A percentile compares a stretch with the other conserved stretches of the same genome.
These are phyloP conservation scores for Semibalanus balanoides DNA, from an alignment of 1,140 invertebrate genomes.

Conservation along the genomic window DNA sequence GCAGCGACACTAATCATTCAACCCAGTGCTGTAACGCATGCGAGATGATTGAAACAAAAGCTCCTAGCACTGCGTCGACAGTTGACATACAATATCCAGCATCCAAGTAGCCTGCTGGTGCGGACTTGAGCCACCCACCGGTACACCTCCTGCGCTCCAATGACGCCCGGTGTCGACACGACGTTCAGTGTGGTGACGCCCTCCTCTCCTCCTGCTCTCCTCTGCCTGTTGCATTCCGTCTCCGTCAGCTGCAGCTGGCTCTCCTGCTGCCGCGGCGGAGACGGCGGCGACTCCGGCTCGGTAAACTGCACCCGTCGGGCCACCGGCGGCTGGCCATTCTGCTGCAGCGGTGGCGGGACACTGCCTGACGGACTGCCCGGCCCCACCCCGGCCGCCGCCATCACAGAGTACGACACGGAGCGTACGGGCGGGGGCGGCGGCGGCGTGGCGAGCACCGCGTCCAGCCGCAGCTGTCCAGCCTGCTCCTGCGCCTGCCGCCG, in stretches of 20 bases:
- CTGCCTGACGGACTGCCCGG: too few relatives aligned
- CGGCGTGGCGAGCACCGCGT: conserved; percentile 7
- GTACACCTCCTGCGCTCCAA: conserved; percentile 86
- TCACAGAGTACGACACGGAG: conserved; percentile 19
- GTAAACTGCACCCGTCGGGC: not conserved
- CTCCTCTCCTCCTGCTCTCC: too few relatives aligned
- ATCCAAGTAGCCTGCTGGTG: too few relatives aligned
- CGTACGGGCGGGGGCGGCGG: conserved; percentile 17
- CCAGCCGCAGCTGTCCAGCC: conserved; percentile 12
- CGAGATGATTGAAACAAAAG: too few relatives aligned
- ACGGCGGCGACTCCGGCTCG: not conserved
- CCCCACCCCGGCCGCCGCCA: not conserved
- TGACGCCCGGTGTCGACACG: conserved; percentile 63
- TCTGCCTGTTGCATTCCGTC: conserved; percentile 14
- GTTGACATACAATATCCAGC: too few relatives aligned
- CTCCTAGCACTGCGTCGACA: too few relatives aligned
- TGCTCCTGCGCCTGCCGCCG: conserved; percentile 25
- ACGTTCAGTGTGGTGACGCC: conserved; percentile 27
- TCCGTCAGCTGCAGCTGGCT: too few relatives aligned
- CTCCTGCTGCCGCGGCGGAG: conserved; percentile 13
- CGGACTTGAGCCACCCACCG: conserved; percentile 38
- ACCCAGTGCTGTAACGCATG: too few relatives aligned
- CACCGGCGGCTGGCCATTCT: not conserved
- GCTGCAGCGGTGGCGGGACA: too few relatives aligned
- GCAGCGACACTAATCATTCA: too few relatives aligned